Conservation (phyloP, 2,797 vertebrate genomes). For the Darevskia nairensis region DNA sequence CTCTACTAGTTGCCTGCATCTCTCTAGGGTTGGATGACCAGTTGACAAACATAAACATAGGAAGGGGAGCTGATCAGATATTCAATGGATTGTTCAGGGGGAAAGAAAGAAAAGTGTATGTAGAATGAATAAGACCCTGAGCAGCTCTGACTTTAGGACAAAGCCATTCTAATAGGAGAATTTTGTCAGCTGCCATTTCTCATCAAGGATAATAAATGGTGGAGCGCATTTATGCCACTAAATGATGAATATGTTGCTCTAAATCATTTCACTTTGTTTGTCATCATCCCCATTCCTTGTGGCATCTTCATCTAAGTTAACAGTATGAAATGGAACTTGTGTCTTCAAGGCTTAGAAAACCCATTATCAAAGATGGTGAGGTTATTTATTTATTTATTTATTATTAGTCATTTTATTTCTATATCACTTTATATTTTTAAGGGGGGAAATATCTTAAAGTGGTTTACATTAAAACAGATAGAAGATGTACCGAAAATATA, state of each 20-base stretch:
- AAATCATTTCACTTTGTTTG: conserved; percentile 4
- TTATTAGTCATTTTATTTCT: too few species aligned
- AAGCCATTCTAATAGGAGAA: conserved; percentile 5
- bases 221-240: background rate
- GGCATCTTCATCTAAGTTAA: conserved; percentile 5
- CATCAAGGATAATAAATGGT: conserved; percentile 10
- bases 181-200: conserved; percentile 11
- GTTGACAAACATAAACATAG: background rate
- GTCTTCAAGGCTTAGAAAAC: background rate
- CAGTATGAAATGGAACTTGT: background rate
- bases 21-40: background rate
- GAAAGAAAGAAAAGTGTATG: conserved; percentile 12
- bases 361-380: background rate
- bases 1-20: rapidly evolving
- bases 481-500: too few species aligned
- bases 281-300: background rate
- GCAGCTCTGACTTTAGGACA: conserved; percentile 11
- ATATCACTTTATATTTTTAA: too few species aligned
- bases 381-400: background rate
- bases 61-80: conserved; percentile 12
- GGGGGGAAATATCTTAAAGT: too few species aligned
- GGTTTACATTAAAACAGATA: too few species aligned
- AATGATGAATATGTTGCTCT: background rate
- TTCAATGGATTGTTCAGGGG: background rate
- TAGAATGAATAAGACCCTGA: conserved; percentile 9